Conservation (phyloP, 1,140 invertebrate species). For the Tetramorium parvispinum region DNA sequence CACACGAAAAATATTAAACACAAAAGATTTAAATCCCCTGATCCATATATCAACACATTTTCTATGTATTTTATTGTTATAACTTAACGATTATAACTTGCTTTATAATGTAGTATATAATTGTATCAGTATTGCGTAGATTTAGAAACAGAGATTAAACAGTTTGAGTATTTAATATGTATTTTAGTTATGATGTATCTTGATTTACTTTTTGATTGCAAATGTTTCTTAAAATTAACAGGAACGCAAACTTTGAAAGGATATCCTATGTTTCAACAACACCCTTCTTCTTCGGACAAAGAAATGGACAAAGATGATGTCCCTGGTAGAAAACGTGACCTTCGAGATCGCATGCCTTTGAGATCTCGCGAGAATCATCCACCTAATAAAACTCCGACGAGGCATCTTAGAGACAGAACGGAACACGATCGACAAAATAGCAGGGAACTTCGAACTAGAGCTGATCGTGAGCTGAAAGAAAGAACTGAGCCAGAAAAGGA, state of each 20-base stretch:
- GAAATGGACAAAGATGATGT: slow-evolving; percentile 83
- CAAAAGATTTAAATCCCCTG: too few relatives aligned
- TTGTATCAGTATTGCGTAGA: not conserved
- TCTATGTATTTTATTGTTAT: too few relatives aligned
- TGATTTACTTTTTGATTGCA: not conserved
- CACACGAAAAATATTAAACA: too few relatives aligned
- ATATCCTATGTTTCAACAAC: slow-evolving; percentile 85
- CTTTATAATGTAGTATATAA: not conserved
- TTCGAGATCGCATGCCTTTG: slow-evolving; percentile 80
- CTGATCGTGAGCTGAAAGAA: slow-evolving; percentile 72
- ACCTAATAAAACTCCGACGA: slow-evolving; percentile 77
- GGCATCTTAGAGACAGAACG: slow-evolving; percentile 79
- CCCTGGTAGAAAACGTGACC: slow-evolving; percentile 77
- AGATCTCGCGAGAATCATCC: slow-evolving; percentile 84
- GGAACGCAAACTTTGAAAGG: slow-evolving; percentile 85
- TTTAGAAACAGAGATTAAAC: not conserved
- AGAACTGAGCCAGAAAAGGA: slow-evolving; percentile 78
- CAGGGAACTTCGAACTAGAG: slow-evolving; percentile 73
- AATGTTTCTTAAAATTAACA: slow-evolving; percentile 63
- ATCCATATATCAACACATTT: too few relatives aligned
- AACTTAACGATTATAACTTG: too few relatives aligned
- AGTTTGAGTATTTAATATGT: not conserved
- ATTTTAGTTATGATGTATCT: too few relatives aligned
- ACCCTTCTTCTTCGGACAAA: slow-evolving; percentile 84
- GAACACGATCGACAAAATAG: slow-evolving; percentile 72